Base-by-base conservation (phyloP, 2,888 invertebrate genomes). In the Teleiodes luculella region DNA sequence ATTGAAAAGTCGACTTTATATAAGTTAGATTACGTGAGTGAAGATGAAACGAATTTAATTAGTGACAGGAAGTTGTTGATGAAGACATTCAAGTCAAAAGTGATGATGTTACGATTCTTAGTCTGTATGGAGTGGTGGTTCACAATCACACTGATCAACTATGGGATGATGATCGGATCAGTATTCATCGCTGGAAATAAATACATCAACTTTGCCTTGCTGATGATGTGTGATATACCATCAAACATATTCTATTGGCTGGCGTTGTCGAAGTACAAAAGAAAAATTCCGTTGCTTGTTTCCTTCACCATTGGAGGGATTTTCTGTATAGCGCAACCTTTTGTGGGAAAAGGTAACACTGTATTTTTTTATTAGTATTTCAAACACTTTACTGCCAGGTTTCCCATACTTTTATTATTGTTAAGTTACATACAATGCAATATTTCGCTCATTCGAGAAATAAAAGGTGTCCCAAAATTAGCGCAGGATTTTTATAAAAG, bases 101-200 rank as follows among this genome's bases (percentile, higher is more conserved):
- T 86, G 20, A 85, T 89, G 86, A 72, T 89, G 77, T 77, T 80
- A 48, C 72, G 88, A 57, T 87, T 89, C 62, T 57, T 83, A 3
- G 78, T 88, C 6, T 88, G 89, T 63, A 63, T 80, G 72, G 85
- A 85, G 55, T 89, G 87, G 87, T 89, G 89, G 88, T 78, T 88
- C 59, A 88, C 88, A 1, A 84, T 84, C 53, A 88, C 87, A 14
- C 66, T 89, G 31, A 87, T 89, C 57, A 88, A 89, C 74, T 89
- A 87, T 61, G 89, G 88, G 2, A 88, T 88, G 89, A 87, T 88
- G 87, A 83, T 88, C 68, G 81, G 87, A 65, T 77, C 87, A 0
- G 88, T 88, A 51, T 76, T 85, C 59, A 81, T 88, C 53, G 86
- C 77, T 10, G 88, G 89, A 4, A 85, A 88, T 66, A 88, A 87